Percentiles rank a stretch among this genome's conserved stretches.
Evolutionary conservation across 2,113 vertebrate genomes (phyloP).

Genomic region (Gallinago paraguaiae): DNA sequence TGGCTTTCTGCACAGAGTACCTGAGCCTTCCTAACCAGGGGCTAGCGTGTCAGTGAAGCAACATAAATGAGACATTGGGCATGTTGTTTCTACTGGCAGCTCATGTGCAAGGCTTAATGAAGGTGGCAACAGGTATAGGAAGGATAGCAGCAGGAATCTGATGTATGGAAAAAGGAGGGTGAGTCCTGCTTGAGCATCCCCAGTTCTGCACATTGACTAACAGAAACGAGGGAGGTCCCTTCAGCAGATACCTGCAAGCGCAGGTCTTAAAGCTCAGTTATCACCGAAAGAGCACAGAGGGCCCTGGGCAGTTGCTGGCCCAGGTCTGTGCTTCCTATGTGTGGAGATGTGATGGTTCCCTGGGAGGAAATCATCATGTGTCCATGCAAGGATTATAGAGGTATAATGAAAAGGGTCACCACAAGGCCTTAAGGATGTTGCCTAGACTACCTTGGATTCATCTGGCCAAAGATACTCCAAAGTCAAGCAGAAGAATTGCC

Average conservation of each 20-base stretch:
- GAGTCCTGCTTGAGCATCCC: not conserved
- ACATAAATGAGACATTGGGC: not conserved
- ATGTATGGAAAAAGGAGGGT: not conserved
- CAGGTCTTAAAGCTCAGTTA: not conserved
- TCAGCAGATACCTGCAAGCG: not conserved
- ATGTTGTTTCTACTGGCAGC: not conserved
- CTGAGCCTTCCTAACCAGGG: not conserved
- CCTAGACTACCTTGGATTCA: not conserved
- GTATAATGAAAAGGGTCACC: not conserved
- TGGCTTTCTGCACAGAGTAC: not conserved
- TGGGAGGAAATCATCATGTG: not conserved
- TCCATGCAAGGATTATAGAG: not conserved
- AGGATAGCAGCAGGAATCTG: not conserved
- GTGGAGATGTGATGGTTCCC: not conserved
- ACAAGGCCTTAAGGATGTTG: not conserved
- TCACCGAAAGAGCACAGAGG: not conserved
- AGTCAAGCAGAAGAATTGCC: not conserved
- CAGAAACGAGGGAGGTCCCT: not conserved
- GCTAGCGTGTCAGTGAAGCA: not conserved
- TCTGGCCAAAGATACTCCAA: not conserved
- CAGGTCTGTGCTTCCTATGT: not conserved
- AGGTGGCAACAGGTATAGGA: not conserved
- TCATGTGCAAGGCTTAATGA: not conserved
- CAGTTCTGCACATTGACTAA: fast-evolving
- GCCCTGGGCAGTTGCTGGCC: not conserved